phyloP scores from a whole-genome alignment of 2,113 vertebrate genomes.

The Trogon melanurus region DNA sequence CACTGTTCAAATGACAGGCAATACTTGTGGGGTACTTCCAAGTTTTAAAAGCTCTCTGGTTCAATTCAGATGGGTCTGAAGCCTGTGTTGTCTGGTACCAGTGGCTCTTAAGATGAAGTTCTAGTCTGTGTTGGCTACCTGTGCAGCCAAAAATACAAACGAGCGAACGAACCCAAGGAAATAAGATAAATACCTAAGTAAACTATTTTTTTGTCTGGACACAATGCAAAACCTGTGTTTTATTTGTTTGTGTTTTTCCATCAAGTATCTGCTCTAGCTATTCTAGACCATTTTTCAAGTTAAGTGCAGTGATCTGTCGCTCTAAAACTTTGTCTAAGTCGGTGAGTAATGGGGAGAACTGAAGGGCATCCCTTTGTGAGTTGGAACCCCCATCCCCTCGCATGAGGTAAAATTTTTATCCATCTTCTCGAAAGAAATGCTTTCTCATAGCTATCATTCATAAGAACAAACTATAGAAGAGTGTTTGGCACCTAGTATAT shows the following conservation, averaged over 20 bases:
- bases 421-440: background rate
- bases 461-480: background rate
- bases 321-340: background rate
- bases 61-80: background rate
- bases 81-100: background rate
- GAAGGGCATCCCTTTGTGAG: background rate
- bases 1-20: background rate
- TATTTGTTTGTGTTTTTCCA: background rate
- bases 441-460: background rate
- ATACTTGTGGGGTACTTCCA: background rate
- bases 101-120: background rate
- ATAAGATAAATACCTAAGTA: background rate
- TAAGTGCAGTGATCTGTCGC: background rate
- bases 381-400: background rate
- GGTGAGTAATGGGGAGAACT: background rate
- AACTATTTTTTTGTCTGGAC: background rate
- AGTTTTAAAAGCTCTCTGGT: background rate
- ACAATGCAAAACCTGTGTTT: background rate
- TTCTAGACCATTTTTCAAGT: background rate
- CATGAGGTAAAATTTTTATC: background rate
- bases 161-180: background rate
- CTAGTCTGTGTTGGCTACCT: background rate
- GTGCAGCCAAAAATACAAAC: background rate
- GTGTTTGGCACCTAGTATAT: background rate
- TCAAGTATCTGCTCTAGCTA: background rate